Base-by-base conservation (phyloP, 2,797 vertebrate species). In the Acipenser oxyrinchus region DNA sequence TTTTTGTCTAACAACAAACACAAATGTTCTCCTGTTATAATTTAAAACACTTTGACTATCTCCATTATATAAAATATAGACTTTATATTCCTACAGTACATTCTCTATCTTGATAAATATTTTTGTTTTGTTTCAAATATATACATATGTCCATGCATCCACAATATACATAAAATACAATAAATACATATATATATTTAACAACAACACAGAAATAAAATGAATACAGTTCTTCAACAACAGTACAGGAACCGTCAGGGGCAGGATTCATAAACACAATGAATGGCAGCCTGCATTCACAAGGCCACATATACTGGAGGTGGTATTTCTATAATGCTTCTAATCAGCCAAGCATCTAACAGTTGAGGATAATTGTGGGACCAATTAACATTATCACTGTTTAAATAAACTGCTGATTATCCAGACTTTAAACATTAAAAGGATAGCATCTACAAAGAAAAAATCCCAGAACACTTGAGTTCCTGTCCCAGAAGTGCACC, bases 61-160 rank as follows among this genome's bases (percentile, higher is more conserved):
- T 79, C 88, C 84, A 86, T 82, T 84, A 89, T 88, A 92, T 83
- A 92, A 91, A 92, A 92, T 91, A 91, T 91, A 92, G 81, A 92
- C 84, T 91, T 88, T 91, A 84, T 87, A 88, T 87, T 87, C 82
- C 88, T 87, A 90, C 86, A 85, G 83, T 88, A 90, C 83, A 86
- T 82, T 82, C 77, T 81, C 74, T 80, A 78, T 69, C 81, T 90
- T 82, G 84, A 92, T 93, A 92, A 91, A 93, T 92, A 93, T 81
- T 78, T 79, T 63, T 83, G 53, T 69, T 69, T 75, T 70, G 37
- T 77, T 48, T 66, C 57, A 90, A 91, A 89, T 90, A 89, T 92
- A 83, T 89, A 91, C 87, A 90, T 81, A 83, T 86, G 83, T 81
- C 82, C 87, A 93, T 94, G 92, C 87, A 62, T 87, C 86, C 88